Percentiles rank a stretch among this genome's conserved stretches.
Conservation (phyloP, 1,140 invertebrate species). For the Dendroctonus valens region DNA sequence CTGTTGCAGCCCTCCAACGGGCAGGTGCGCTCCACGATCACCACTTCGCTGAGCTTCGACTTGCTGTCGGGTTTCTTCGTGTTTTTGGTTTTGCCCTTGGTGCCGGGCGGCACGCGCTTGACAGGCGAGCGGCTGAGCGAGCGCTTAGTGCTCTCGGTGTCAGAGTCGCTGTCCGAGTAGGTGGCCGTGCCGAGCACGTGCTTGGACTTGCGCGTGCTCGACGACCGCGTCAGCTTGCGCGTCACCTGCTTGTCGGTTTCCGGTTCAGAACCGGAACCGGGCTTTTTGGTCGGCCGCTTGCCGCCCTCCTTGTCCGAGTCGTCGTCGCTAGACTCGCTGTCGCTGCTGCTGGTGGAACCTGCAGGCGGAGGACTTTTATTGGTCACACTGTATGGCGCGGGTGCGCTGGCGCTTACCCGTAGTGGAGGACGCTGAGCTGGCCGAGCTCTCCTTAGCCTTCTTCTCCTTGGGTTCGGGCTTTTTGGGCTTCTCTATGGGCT, state of each 20-base stretch:
- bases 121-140: slow-evolving; percentile 60
- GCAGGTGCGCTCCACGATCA: slow-evolving; percentile 71
- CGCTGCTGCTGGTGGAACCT: slow-evolving; percentile 45
- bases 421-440: slow-evolving; percentile 51
- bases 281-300: slow-evolving; percentile 47
- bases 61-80: slow-evolving; percentile 54
- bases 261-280: slow-evolving; percentile 49
- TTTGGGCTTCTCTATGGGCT: slow-evolving; percentile 43
- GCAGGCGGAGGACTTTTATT: not conserved
- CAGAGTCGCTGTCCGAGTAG: slow-evolving; percentile 54
- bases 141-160: slow-evolving; percentile 54
- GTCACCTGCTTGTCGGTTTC: slow-evolving; percentile 45
- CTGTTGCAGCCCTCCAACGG: slow-evolving; percentile 88
- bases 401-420: slow-evolving; percentile 25
- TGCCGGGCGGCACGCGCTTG: slow-evolving; percentile 56
- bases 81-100: slow-evolving; percentile 51
- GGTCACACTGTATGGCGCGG: not conserved
- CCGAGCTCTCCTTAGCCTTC: slow-evolving; percentile 44
- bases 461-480: slow-evolving; percentile 49
- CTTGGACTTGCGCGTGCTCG: slow-evolving; percentile 57
- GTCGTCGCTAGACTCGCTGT: slow-evolving; percentile 48
- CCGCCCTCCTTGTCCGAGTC: slow-evolving; percentile 39
- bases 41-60: slow-evolving; percentile 50
- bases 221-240: slow-evolving; percentile 57
- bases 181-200: slow-evolving; percentile 54